Evolutionary conservation across 2,113 vertebrate species (phyloP), one percentile per base, ranked within the genome.

Genomic region (Chloropsis cyanopogon): DNA sequence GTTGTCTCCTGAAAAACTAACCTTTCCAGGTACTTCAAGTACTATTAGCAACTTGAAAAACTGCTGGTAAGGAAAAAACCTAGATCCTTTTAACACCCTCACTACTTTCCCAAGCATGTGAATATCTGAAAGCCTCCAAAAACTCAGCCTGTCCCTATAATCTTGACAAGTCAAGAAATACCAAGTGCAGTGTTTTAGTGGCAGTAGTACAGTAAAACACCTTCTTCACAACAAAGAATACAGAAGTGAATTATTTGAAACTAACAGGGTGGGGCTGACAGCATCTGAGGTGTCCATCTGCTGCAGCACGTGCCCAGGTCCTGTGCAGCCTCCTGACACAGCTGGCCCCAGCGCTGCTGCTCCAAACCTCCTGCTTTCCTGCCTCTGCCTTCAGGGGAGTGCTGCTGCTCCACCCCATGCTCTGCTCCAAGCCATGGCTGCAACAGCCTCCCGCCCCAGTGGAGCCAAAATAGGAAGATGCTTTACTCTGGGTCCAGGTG

Each of bases 231-330:
- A 5, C 26, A 31, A 31, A 16, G 4, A 52, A 18, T 14, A 37
- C 3, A 26, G 15, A 77, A 52, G 21, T 3, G 13, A 35, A 39
- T 24, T 29, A 26, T 44, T 35, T 69, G 25, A 44, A 56, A 21
- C 1, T 4, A 11, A 7, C 4, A 16, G 29, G 0, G 1, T 46
- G 42, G 22, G 17, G 14, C 35, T 20, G 76, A 29, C 9, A 49
- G 29, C 39, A 54, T 6, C 23, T 9, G 44, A 33, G 44, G 23
- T 18, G 52, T 24, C 17, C 54, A 53, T 37, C 12, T 35, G 50
- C 42, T 39, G 24, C 9, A 26, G 14, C 12, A 49, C 1, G 0
- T 31, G 19, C 29, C 37, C 28, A 12, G 44, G 33, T 37, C 33
- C 61, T 35, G 25, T 6, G 28, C 23, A 71, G 65, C 31, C 31